phyloP scores from a whole-genome alignment of 2,888 invertebrate species.

The Parnassius mnemosyne region DNA sequence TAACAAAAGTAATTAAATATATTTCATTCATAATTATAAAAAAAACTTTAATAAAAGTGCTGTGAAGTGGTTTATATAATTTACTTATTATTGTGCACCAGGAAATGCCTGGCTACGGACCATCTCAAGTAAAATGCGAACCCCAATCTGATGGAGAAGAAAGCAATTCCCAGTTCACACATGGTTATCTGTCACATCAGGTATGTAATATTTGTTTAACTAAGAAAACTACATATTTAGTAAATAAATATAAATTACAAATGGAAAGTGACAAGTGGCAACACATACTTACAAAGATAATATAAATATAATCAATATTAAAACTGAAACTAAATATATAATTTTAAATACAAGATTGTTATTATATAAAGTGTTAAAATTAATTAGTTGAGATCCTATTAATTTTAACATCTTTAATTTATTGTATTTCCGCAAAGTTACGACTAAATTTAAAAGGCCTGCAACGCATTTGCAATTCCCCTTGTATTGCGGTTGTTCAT shows the following conservation, averaged over 20 bases:
- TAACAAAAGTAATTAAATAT: not conserved
- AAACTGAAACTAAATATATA: too few species aligned
- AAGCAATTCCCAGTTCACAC: constrained; percentile 50
- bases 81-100: constrained; percentile 29
- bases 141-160: constrained; percentile 65
- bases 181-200: constrained; percentile 49
- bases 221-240: not conserved
- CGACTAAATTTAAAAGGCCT: too few species aligned
- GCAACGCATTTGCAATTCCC: too few species aligned
- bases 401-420: too few species aligned
- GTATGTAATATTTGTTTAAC: constrained; percentile 34
- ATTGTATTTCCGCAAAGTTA: too few species aligned
- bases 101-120: constrained; percentile 66
- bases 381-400: too few species aligned
- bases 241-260: too few species aligned
- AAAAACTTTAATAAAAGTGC: not conserved
- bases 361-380: too few species aligned
- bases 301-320: too few species aligned
- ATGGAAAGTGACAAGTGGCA: not conserved
- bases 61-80: constrained; percentile 10
- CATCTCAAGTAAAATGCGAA: constrained; percentile 61
- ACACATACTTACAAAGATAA: not conserved
- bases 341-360: too few species aligned
- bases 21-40: not conserved
- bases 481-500: too few species aligned